A percentile compares a stretch with the other conserved stretches of the same genome.
These are phyloP conservation scores for Onychomys leucogaster DNA, from an alignment of 2,797 vertebrate species.

Conservation along the genomic window DNA sequence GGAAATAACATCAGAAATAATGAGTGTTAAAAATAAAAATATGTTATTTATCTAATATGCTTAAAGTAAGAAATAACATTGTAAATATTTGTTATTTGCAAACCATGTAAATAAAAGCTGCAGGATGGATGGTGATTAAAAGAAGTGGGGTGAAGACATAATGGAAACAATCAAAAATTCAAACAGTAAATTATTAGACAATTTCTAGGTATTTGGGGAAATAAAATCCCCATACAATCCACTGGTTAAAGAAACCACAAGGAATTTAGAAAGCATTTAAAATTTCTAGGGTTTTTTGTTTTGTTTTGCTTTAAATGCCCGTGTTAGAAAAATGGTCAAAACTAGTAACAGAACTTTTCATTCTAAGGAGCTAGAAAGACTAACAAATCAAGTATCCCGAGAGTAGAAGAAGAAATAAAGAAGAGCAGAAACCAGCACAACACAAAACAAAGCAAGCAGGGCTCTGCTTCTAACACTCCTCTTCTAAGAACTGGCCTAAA, in stretches of 20 bases:
- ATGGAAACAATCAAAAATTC: slow-evolving; percentile 42
- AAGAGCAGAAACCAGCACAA: slow-evolving; percentile 8
- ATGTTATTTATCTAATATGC: neutral
- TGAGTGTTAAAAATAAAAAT: slow-evolving; percentile 35
- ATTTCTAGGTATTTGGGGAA: slow-evolving; percentile 27
- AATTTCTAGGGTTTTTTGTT: neutral
- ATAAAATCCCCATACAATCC: slow-evolving; percentile 11
- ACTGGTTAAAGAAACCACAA: slow-evolving; percentile 22
- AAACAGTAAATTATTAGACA: neutral
- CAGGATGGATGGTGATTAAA: neutral
- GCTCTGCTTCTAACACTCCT: neutral
- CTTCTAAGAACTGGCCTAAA: slow-evolving; percentile 18
- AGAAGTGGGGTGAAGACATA: neutral
- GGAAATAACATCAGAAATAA: neutral
- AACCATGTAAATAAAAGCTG: slow-evolving; percentile 43
- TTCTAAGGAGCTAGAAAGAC: slow-evolving; percentile 25
- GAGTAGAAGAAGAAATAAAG: slow-evolving; percentile 34
- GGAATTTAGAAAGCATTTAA: slow-evolving; percentile 48
- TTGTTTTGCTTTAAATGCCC: neutral
- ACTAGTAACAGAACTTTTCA: slow-evolving; percentile 5
- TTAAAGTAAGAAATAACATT: slow-evolving; percentile 36
- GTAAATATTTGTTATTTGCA: neutral
- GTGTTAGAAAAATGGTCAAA: slow-evolving; percentile 47
- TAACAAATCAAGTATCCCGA: slow-evolving; percentile 9
- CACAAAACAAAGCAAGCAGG: slow-evolving; percentile 6